These are phyloP conservation scores for Mimumesa dahlbomi DNA, from an alignment of 2,888 invertebrate species.

Conservation along the genomic window DNA sequence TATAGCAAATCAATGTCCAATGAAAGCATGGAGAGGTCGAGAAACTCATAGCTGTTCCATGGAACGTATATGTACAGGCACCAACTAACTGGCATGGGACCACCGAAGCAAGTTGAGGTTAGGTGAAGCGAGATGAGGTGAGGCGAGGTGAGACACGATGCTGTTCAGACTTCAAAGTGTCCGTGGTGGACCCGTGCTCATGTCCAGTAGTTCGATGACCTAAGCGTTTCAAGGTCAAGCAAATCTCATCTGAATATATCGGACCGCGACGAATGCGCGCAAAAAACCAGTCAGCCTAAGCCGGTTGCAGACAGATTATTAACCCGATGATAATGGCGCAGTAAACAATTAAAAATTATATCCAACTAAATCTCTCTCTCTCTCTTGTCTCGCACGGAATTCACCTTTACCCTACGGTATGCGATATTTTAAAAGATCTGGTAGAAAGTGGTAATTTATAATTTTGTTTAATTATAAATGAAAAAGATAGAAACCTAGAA, in stretches of 20 bases:
- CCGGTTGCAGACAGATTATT: neutral
- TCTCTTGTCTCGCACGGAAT: too few species aligned
- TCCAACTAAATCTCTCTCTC: too few species aligned
- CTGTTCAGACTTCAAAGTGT: constrained; percentile 36
- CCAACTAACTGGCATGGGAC: constrained; percentile 37
- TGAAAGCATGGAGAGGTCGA: constrained; percentile 23
- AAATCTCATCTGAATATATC: constrained; percentile 70
- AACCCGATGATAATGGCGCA: neutral
- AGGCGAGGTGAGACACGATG: constrained; percentile 35
- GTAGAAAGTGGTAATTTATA: too few species aligned
- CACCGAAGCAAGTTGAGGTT: constrained; percentile 40
- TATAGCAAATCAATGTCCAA: constrained; percentile 14
- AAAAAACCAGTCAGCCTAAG: constrained; percentile 40
- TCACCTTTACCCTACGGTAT: too few species aligned
- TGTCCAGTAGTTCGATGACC: constrained; percentile 74
- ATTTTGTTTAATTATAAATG: too few species aligned
- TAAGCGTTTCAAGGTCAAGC: constrained; percentile 71
- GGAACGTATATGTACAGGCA: constrained; percentile 7
- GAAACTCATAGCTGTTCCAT: constrained; percentile 17
- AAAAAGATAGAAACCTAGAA: too few species aligned
- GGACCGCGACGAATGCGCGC: constrained; percentile 61
- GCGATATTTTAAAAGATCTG: too few species aligned
- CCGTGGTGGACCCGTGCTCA: constrained; percentile 25
- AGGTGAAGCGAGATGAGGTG: constrained; percentile 35
- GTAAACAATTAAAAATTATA: neutral